Evolutionary conservation across 2,888 invertebrate species (phyloP).

Genomic region (Lasius platythorax): DNA sequence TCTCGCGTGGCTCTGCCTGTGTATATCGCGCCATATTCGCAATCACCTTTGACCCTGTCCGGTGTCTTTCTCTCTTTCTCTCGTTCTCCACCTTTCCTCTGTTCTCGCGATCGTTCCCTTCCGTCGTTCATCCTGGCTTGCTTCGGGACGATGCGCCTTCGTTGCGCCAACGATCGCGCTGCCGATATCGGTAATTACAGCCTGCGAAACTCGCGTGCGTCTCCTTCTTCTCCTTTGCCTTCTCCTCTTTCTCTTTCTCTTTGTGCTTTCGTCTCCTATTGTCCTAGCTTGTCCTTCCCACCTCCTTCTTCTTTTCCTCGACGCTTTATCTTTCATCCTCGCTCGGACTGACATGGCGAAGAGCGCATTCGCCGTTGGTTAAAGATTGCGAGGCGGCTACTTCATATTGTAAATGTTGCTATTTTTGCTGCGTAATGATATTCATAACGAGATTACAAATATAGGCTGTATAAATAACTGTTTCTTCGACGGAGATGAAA

Average conservation of each 20-base stretch:
- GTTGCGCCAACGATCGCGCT: conserved; percentile 69
- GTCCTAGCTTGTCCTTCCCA: conserved; percentile 37
- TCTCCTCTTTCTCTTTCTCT: conserved; percentile 19
- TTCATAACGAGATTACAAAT: conserved; percentile 1
- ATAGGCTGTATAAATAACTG: not conserved
- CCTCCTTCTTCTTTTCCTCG: not conserved
- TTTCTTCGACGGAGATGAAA: not conserved
- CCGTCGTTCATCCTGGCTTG: conserved; percentile 53
- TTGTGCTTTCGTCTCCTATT: conserved; percentile 46
- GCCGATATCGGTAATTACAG: conserved; percentile 77
- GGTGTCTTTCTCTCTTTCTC: conserved; percentile 57
- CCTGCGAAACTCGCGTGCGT: conserved; percentile 62
- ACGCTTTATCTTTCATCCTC: conserved; percentile 26
- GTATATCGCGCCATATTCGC: conserved; percentile 65
- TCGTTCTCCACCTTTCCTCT: conserved; percentile 37
- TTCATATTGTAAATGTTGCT: not conserved
- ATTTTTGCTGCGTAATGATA: not conserved
- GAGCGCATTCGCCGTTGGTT: not conserved
- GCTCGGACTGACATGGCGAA: not conserved
- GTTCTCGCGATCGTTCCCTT: conserved; percentile 41
- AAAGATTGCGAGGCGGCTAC: not conserved
- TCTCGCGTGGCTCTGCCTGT: conserved; percentile 60
- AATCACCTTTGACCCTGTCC: conserved; percentile 68
- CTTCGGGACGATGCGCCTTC: conserved; percentile 55
- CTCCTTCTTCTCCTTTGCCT: conserved; percentile 53